Conservation (phyloP, 2,888 invertebrate genomes). For the Tortricodes alternella region DNA sequence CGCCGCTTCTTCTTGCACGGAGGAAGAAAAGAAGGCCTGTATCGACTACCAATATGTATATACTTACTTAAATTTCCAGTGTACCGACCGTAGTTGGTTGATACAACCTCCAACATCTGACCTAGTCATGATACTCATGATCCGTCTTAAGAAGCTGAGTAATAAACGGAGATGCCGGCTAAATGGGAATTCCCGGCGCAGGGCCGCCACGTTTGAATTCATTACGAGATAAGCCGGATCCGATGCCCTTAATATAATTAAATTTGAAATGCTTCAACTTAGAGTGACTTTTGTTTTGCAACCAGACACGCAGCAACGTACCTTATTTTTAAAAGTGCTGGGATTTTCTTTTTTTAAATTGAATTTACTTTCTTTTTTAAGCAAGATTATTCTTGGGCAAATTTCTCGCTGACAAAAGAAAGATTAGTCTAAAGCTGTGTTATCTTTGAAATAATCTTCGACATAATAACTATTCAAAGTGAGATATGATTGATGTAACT, state of each 20-base stretch:
- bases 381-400: too few species aligned
- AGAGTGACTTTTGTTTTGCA: slow-evolving; percentile 8
- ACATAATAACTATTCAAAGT: too few species aligned
- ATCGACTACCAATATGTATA: neutral
- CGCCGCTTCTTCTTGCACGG: too few species aligned
- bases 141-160: slow-evolving; percentile 20
- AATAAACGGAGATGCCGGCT: slow-evolving; percentile 29
- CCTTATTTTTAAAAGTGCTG: neutral
- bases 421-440: too few species aligned
- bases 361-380: too few species aligned
- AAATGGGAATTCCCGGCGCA: slow-evolving; percentile 34
- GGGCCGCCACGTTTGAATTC: slow-evolving; percentile 31
- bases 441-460: too few species aligned
- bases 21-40: neutral
- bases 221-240: slow-evolving; percentile 33
- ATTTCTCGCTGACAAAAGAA: too few species aligned
- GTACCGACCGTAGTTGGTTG: slow-evolving; percentile 9
- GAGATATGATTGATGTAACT: too few species aligned
- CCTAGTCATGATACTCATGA: slow-evolving; percentile 25
- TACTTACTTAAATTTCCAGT: neutral
- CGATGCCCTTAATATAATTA: slow-evolving; percentile 29
- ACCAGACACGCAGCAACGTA: neutral
- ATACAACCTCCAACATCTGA: neutral
- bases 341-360: neutral
- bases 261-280: slow-evolving; percentile 20